Evolutionary conservation across 2,797 vertebrate species (phyloP).

Genomic region (Salarias fasciatus): DNA sequence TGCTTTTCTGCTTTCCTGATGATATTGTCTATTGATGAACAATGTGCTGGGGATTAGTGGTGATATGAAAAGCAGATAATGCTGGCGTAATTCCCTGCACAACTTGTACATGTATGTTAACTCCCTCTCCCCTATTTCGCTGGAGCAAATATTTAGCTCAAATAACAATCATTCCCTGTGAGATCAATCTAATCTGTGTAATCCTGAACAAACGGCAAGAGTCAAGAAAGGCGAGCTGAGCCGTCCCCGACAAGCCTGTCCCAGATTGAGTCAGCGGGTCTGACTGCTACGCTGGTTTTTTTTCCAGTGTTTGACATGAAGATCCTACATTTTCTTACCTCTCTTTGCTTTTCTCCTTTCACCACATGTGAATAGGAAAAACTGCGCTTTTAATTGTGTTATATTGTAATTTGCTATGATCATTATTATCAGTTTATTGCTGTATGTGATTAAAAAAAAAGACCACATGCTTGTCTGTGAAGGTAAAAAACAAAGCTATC

Average conservation of each 20-base stretch:
- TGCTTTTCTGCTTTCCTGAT: slow-evolving; percentile 15
- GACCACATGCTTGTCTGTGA: no score
- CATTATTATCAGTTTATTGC: no score
- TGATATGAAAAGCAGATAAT: slow-evolving; percentile 57
- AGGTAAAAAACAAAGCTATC: no score
- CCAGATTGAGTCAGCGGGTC: slow-evolving; percentile 31
- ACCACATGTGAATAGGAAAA: no score
- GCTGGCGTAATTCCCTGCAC: slow-evolving; percentile 33
- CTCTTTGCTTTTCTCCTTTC: slow-evolving; percentile 14
- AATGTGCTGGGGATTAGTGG: slow-evolving; percentile 48
- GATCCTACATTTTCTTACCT: slow-evolving; percentile 13
- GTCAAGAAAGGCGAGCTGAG: slow-evolving; percentile 55
- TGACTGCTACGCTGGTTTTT: not conserved
- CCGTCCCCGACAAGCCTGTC: slow-evolving; percentile 29
- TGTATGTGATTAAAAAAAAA: no score
- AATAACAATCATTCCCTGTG: slow-evolving; percentile 66
- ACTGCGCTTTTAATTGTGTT: no score
- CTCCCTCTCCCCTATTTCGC: slow-evolving; percentile 45
- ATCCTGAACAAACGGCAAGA: slow-evolving; percentile 60
- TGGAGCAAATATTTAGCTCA: slow-evolving; percentile 72
- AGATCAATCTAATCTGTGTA: slow-evolving; percentile 60
- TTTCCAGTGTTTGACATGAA: not conserved
- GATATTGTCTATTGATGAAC: slow-evolving; percentile 34
- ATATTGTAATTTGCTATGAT: no score
- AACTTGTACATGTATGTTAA: slow-evolving; percentile 56